Base-by-base conservation (phyloP, 2,797 vertebrate species). In the Muscicapa comitata region DNA sequence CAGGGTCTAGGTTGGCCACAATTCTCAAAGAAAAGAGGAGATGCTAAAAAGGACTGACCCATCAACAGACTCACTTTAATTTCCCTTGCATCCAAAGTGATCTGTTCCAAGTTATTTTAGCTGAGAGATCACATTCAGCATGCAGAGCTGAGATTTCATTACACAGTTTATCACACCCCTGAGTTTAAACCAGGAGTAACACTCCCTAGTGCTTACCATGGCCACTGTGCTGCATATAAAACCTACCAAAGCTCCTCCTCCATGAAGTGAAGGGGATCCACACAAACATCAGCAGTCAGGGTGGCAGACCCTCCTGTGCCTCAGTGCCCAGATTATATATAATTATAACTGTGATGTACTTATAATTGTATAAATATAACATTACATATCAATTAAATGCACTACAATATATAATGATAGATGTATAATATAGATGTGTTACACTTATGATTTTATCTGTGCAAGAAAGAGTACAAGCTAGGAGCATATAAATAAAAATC, bases 111-210 rank as follows among this genome's bases (percentile, higher is more conserved):
- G 43, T 42, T 90, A 51, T 58, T 90, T 94, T 59, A 73, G 43
- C 76, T 84, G 38, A 63, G 58, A 84, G 18, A 82, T 70, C 62
- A 45, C 40, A 50, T 63, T 86, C 74, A 70, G 72, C 50, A 48
- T 19, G 51, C 82, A 90, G 51, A 95, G 66, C 58, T 25, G 38
- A 83, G 57, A 61, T 90, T 53, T 86, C 76, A 95, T 95, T 94
- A 48, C 9, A 17, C 37, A 78, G 73, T 86, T 94, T 88, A 95
- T 95, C 94, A 95, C 83, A 93, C 59, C 66, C 55, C 43, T 71
- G 88, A 86, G 94, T 86, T 95, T 95, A 97, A 94, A 95, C 94
- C 70, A 92, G 80, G 53, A 93, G 18, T 68, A 84, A 90, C 66
- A 70, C 88, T 93, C 90, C 76, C 72, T 1, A 0, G 70, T 62